Evolutionary conservation across 2,888 invertebrate species (phyloP).

Genomic region (Volucella inflata): DNA sequence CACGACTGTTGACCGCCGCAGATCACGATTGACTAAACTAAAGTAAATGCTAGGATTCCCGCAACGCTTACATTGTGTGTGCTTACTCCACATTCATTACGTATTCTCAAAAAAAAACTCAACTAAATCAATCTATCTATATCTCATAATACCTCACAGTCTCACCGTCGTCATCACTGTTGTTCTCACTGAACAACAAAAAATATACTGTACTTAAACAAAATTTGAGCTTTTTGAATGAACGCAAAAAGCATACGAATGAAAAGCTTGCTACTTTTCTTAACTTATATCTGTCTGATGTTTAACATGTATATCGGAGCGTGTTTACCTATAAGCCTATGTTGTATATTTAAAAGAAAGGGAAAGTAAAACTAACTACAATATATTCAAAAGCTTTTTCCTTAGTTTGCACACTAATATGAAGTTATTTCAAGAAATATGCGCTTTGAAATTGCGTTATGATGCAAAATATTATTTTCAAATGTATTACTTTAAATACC

Average conservation of each 20-base stretch:
- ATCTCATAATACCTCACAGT: constrained; percentile 76
- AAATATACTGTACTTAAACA: constrained; percentile 54
- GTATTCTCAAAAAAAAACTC: constrained; percentile 75
- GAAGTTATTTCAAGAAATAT: constrained; percentile 10
- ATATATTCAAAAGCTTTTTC: constrained; percentile 71
- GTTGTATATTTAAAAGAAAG: constrained; percentile 77
- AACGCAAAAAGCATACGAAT: constrained; percentile 58
- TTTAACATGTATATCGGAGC: constrained; percentile 27
- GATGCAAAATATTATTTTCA: too few relatives aligned
- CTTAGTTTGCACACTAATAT: neutral
- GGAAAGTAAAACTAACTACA: constrained; percentile 82
- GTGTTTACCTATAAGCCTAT: constrained; percentile 3
- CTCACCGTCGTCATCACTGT: constrained; percentile 69
- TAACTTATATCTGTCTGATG: constrained; percentile 33
- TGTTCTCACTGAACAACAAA: constrained; percentile 67
- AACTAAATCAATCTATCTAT: constrained; percentile 72
- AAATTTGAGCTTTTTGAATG: constrained; percentile 63
- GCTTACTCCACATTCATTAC: constrained; percentile 74
- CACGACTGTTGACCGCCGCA: constrained; percentile 84
- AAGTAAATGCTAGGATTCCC: constrained; percentile 83
- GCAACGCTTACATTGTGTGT: constrained; percentile 76
- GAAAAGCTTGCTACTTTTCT: constrained; percentile 52
- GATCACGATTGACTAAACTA: constrained; percentile 84
- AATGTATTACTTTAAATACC: neutral
- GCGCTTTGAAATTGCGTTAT: constrained; percentile 8